Percentiles rank a stretch among this genome's conserved stretches.
Conservation (phyloP, 2,888 invertebrate genomes). For the Phengaris alcon region DNA sequence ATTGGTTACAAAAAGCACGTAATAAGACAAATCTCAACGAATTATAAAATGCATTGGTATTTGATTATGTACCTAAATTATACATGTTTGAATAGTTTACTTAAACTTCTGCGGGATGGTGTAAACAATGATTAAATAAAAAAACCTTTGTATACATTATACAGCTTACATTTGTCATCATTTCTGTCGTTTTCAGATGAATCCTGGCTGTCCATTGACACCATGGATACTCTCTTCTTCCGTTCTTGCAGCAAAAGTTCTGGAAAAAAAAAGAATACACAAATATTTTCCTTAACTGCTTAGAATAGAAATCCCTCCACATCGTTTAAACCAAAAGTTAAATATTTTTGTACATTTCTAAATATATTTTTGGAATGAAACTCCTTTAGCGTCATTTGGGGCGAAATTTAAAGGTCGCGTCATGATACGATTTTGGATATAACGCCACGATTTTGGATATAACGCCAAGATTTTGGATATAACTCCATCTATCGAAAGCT, state of each 20-base stretch:
- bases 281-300: background rate
- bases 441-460: too few relatives aligned
- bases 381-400: too few relatives aligned
- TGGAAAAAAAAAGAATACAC: conserved; percentile 49
- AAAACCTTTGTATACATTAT: background rate
- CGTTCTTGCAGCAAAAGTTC: conserved; percentile 67
- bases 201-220: conserved; percentile 67
- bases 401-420: too few relatives aligned
- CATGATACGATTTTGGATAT: too few relatives aligned
- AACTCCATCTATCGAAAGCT: too few relatives aligned
- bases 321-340: too few relatives aligned
- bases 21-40: background rate
- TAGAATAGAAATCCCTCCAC: background rate
- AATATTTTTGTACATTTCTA: too few relatives aligned
- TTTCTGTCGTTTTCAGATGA: conserved; percentile 62
- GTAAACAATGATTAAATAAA: background rate
- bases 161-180: conserved; percentile 69
- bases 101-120: background rate
- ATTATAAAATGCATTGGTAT: background rate
- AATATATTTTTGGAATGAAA: too few relatives aligned
- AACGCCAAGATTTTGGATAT: too few relatives aligned
- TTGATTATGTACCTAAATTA: too few relatives aligned
- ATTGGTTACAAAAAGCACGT: background rate
- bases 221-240: conserved; percentile 68
- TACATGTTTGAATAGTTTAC: too few relatives aligned